phyloP scores from a whole-genome alignment of 2,888 invertebrate species.

The Antheraea yamamai region DNA sequence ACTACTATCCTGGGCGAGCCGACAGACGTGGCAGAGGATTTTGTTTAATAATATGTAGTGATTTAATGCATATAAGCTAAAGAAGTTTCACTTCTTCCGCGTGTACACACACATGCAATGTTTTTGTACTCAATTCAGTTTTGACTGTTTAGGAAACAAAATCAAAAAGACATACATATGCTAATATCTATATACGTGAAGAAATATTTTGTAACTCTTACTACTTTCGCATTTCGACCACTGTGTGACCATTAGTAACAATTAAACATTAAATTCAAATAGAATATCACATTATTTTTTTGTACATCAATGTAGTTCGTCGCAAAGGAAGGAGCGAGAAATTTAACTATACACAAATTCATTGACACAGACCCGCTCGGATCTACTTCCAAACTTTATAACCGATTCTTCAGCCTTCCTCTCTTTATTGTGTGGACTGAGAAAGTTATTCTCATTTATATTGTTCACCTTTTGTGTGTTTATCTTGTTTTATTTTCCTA shows the following conservation, averaged over 20 bases:
- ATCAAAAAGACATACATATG: too few relatives aligned
- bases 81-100: too few relatives aligned
- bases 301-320: constrained; percentile 11
- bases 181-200: too few relatives aligned
- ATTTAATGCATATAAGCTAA: too few relatives aligned
- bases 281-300: constrained; percentile 19
- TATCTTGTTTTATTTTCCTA: neutral
- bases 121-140: too few relatives aligned
- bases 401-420: constrained; percentile 17
- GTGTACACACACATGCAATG: too few relatives aligned
- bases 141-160: too few relatives aligned
- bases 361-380: constrained; percentile 36
- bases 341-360: constrained; percentile 56
- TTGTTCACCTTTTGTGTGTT: neutral
- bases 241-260: neutral
- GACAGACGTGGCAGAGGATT: too few relatives aligned
- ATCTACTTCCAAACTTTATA: constrained; percentile 20
- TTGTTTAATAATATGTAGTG: too few relatives aligned
- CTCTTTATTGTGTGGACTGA: constrained; percentile 1
- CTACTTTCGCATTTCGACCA: too few relatives aligned
- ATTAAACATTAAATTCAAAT: neutral
- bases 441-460: constrained; percentile 1
- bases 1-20: too few relatives aligned
- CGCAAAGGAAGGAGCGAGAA: constrained; percentile 33
- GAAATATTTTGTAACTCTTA: too few relatives aligned